phyloP scores from a whole-genome alignment of 1,140 invertebrate species.

The Trinorchestia longiramus region DNA sequence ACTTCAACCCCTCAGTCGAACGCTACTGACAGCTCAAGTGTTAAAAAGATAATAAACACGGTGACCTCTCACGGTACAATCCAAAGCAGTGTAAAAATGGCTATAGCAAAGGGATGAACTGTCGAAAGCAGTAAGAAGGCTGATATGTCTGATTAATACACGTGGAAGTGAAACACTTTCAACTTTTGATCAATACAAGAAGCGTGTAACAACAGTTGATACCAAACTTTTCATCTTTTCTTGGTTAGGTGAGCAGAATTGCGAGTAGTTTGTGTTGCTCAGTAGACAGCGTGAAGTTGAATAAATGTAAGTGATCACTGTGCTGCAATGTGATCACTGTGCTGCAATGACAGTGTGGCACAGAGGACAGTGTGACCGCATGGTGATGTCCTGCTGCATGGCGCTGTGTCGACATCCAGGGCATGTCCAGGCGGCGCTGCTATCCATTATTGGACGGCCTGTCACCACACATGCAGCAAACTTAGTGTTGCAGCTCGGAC shows the following conservation, averaged over 20 bases:
- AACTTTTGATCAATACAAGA: too few species aligned
- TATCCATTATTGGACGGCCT: slow-evolving; percentile 84
- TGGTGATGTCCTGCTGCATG: slow-evolving; percentile 80
- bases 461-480: slow-evolving; percentile 88
- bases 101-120: background rate
- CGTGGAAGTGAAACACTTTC: too few species aligned
- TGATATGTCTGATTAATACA: too few species aligned
- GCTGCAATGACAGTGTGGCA: slow-evolving; percentile 75
- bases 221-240: background rate
- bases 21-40: background rate
- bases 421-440: slow-evolving; percentile 83
- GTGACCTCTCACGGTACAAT: background rate
- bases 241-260: background rate
- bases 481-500: slow-evolving; percentile 83
- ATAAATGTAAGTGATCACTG: too few species aligned
- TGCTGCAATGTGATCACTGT: too few species aligned
- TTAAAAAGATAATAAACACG: background rate
- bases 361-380: slow-evolving; percentile 82
- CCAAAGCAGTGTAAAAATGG: background rate
- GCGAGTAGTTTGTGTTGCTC: too few species aligned
- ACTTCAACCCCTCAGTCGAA: background rate
- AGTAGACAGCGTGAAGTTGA: too few species aligned
- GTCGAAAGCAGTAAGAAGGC: background rate
- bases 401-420: slow-evolving; percentile 84
- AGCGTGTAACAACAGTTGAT: too few species aligned